These are phyloP conservation scores for Cryptomyrus ogoouensis DNA, from an alignment of 2,113 vertebrate species.

Conservation along the genomic window DNA sequence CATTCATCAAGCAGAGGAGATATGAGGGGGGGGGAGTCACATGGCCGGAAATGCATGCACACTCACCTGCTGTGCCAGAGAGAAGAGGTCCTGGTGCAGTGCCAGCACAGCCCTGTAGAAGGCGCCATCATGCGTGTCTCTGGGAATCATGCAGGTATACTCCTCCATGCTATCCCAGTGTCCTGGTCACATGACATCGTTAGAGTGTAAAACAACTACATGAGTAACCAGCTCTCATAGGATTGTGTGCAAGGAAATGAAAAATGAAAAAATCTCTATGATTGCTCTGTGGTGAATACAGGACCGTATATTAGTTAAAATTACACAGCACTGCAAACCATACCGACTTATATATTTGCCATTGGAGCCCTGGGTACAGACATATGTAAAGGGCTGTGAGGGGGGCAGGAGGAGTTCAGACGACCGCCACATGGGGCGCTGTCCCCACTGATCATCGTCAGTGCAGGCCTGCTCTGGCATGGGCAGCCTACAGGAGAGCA, in stretches of 20 bases:
- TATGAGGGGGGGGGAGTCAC: background rate
- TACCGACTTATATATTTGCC: background rate
- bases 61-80: slow-evolving; percentile 89
- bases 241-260: background rate
- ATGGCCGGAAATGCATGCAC: background rate
- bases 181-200: slow-evolving; percentile 52
- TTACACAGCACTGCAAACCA: background rate
- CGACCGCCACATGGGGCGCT: background rate
- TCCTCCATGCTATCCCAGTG: slow-evolving; percentile 99
- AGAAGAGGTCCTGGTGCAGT: slow-evolving; percentile 95
- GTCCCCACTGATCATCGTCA: background rate
- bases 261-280: background rate
- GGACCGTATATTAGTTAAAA: background rate
- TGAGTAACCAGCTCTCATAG: background rate
- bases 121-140: slow-evolving; percentile 92
- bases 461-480: background rate
- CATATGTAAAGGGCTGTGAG: background rate
- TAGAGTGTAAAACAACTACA: background rate
- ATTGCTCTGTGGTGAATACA: background rate
- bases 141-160: slow-evolving; percentile 96
- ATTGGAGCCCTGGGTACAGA: background rate
- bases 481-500: background rate
- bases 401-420: background rate
- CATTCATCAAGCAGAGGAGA: background rate
- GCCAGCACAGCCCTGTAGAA: slow-evolving; percentile 95